Conservation (phyloP, 2,113 vertebrate species). For the Myiozetetes cayanensis region DNA sequence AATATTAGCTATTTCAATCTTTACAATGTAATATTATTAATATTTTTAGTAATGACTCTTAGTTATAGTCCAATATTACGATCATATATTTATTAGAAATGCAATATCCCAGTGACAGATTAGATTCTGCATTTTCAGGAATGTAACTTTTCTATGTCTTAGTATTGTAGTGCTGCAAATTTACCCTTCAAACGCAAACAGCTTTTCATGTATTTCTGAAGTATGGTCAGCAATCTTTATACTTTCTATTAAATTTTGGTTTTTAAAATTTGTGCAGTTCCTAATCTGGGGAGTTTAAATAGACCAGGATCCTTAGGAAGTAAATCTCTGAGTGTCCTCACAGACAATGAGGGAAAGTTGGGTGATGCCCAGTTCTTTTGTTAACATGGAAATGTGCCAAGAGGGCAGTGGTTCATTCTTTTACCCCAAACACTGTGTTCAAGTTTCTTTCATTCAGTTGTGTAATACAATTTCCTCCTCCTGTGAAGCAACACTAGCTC, state of each 20-base stretch:
- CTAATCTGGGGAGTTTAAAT: neutral
- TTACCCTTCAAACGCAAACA: neutral
- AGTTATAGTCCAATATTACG: neutral
- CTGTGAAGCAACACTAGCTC: neutral
- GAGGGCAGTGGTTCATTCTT: neutral
- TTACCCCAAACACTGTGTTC: neutral
- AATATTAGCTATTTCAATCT: neutral
- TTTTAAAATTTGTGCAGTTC: neutral
- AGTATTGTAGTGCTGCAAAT: neutral
- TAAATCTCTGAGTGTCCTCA: neutral
- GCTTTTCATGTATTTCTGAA: neutral
- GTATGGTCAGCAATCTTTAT: neutral
- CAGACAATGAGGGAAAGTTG: neutral
- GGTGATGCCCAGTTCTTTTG: neutral
- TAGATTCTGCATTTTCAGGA: neutral
- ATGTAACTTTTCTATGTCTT: neutral
- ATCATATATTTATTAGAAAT: neutral
- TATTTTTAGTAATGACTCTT: neutral
- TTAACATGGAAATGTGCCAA: neutral
- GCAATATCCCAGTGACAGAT: neutral
- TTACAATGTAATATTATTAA: neutral
- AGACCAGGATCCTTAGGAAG: neutral
- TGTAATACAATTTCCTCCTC: neutral
- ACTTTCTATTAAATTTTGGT: neutral
- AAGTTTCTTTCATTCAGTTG: neutral